Base-by-base conservation (phyloP, 2,797 vertebrate species). In the Chelidonichthys spinosus region DNA sequence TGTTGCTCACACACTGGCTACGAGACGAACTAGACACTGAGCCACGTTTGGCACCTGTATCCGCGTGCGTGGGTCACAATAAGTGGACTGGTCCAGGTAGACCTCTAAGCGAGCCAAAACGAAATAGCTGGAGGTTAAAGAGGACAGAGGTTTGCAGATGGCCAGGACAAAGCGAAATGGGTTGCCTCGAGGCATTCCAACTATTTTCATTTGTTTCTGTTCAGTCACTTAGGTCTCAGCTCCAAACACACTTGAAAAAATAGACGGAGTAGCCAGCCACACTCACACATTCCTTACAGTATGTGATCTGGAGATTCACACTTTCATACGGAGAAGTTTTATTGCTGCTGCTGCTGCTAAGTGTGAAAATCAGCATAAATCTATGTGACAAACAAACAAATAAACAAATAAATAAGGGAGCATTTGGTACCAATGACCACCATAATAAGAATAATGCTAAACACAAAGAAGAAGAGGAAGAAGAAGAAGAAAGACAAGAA, bases 161-260 rank as follows among this genome's bases (percentile, higher is more conserved):
- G 61, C 44, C 74, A 52, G 76, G 77, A 66, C 74, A 76, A 63
- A 84, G 47, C 72, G 74, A 81, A 81, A 67, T 10, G 8, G 44
- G 50, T 81, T 77, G 74, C 62, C 39, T 63, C 10, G 44, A 91
- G 77, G 82, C 74, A 92, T 91, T 88, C 71, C 69, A 87, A 36
- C 69, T 87, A 91, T 92, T 92, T 91, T 88, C 74, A 91, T 92
- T 87, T 88, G 87, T 92, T 91, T 89, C 89, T 92, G 90, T 91
- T 88, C 80, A 90, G 88, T 85, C 89, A 85, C 88, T 92, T 87
- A 86, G 72, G 81, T 85, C 88, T 79, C 39, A 46, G 72, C 78
- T 76, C 76, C 33, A 60, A 75, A 73, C 73, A 60, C 87, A 89
- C 72, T 90, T 87, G 84, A 66, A 77, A 86, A 89, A 91, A 88